A percentile compares a stretch with the other conserved stretches of the same genome.
Conservation (phyloP, 2,888 invertebrate species). For the Scaptomyza reducta region DNA sequence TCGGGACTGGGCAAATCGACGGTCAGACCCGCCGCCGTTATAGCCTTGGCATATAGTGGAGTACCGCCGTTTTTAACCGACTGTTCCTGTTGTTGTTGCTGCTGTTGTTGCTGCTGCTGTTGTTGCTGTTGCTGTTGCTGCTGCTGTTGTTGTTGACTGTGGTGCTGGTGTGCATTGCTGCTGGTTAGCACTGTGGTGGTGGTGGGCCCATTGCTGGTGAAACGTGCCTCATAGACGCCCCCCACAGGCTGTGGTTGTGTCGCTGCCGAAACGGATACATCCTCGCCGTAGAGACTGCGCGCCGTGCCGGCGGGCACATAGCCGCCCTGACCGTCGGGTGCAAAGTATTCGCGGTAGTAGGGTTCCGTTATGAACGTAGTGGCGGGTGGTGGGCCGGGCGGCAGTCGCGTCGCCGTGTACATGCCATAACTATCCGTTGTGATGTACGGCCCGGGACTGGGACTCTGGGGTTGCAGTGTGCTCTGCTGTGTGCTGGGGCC, state of each 20-base stretch:
- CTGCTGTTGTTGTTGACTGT: conserved; percentile 53
- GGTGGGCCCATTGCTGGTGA: conserved; percentile 73
- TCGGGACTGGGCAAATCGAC: conserved; percentile 98
- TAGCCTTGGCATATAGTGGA: conserved; percentile 84
- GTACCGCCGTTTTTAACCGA: conserved; percentile 80
- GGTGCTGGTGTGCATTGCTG: conserved; percentile 47
- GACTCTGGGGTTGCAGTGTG: conserved; percentile 83
- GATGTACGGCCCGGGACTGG: conserved; percentile 84
- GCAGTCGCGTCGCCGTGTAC: conserved; percentile 82
- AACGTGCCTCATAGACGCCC: conserved; percentile 82
- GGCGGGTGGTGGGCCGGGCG: conserved; percentile 81
- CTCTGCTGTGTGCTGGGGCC: conserved; percentile 63
- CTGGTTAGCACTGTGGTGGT: conserved; percentile 75
- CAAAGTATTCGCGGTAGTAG: conserved; percentile 91
- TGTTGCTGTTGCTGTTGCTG: conserved; percentile 40
- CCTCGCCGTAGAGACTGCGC: conserved; percentile 83
- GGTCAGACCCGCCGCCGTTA: conserved; percentile 92
- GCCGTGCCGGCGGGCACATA: conserved; percentile 82
- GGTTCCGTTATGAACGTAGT: conserved; percentile 89
- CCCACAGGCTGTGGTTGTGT: conserved; percentile 70
- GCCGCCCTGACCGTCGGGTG: conserved; percentile 85
- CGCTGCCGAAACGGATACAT: conserved; percentile 82
- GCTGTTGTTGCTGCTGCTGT: conserved; percentile 56
- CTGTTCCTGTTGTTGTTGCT: conserved; percentile 52
- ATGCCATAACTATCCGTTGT: conserved; percentile 84